Percentiles rank a stretch among this genome's conserved stretches.
Conservation (phyloP, 2,888 invertebrate species). For the Eretmocerus hayati region DNA sequence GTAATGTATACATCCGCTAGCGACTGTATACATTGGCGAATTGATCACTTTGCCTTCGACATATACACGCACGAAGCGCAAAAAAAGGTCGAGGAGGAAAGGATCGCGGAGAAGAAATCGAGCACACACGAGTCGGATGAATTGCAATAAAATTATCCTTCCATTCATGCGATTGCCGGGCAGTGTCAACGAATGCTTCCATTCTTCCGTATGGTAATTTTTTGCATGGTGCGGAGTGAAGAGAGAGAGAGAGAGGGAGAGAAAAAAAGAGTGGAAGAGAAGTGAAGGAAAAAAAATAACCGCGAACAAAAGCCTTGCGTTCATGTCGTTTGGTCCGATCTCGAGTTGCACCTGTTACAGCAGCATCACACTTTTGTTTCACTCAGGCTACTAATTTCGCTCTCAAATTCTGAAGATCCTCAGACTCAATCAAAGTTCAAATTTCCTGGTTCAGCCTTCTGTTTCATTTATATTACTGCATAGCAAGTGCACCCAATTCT, state of each 20-base stretch:
- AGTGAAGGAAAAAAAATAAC: neutral
- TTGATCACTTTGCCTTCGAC: neutral
- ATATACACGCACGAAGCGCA: neutral
- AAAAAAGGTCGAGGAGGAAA: neutral
- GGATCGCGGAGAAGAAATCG: neutral
- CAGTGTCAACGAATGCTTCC: constrained; percentile 7
- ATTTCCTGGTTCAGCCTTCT: no score
- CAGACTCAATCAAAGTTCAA: no score
- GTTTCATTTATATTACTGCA: no score
- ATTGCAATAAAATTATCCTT: constrained; percentile 17
- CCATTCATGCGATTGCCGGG: constrained; percentile 13
- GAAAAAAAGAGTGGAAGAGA: neutral
- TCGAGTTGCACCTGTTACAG: no score
- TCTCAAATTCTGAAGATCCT: no score
- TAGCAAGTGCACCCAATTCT: no score
- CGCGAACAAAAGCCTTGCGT: no score
- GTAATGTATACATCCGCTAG: no score
- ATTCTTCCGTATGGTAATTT: constrained; percentile 22
- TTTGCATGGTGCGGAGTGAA: no score
- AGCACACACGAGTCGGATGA: constrained; percentile 3
- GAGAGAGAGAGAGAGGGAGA: no score
- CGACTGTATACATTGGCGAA: no score
- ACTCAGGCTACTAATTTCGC: constrained; percentile 20
- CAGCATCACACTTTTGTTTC: constrained; percentile 13
- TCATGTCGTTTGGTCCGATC: no score